Conservation (phyloP, 2,113 vertebrate species). For the Arvicanthis niloticus region DNA sequence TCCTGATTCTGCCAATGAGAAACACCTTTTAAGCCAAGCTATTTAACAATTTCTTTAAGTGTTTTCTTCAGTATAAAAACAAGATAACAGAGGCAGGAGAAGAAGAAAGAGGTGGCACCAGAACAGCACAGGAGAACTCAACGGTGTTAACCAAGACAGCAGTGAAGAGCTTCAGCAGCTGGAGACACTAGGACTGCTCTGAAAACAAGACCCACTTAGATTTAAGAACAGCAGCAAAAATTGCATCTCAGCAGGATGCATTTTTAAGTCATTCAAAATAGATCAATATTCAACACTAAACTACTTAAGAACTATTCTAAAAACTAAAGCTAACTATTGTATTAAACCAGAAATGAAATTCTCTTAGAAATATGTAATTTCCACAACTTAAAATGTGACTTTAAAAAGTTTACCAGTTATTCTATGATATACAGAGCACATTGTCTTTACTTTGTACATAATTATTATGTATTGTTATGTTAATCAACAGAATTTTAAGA, state of each 20-base stretch:
- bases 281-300: constrained; percentile 40
- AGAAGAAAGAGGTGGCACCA: constrained; percentile 74
- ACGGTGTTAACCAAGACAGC: constrained; percentile 70
- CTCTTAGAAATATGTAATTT: constrained; percentile 65
- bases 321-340: constrained; percentile 73
- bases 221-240: constrained; percentile 55
- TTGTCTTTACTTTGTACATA: constrained; percentile 56
- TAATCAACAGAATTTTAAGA: constrained; percentile 55
- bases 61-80: constrained; percentile 29
- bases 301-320: constrained; percentile 70
- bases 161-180: constrained; percentile 13
- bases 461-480: constrained; percentile 66
- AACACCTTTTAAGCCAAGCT: constrained; percentile 12
- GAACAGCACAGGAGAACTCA: constrained; percentile 65
- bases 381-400: constrained; percentile 32
- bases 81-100: constrained; percentile 62
- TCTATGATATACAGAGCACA: not conserved
- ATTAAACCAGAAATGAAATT: constrained; percentile 84
- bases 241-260: constrained; percentile 40
- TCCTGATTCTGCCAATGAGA: constrained; percentile 12
- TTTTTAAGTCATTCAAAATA: constrained; percentile 62
- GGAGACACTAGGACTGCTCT: constrained; percentile 40
- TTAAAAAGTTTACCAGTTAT: constrained; percentile 49
- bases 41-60: constrained; percentile 27
- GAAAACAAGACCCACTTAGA: constrained; percentile 43